Conservation (phyloP, 2,113 vertebrate species). For the Paratilapia polleni region DNA sequence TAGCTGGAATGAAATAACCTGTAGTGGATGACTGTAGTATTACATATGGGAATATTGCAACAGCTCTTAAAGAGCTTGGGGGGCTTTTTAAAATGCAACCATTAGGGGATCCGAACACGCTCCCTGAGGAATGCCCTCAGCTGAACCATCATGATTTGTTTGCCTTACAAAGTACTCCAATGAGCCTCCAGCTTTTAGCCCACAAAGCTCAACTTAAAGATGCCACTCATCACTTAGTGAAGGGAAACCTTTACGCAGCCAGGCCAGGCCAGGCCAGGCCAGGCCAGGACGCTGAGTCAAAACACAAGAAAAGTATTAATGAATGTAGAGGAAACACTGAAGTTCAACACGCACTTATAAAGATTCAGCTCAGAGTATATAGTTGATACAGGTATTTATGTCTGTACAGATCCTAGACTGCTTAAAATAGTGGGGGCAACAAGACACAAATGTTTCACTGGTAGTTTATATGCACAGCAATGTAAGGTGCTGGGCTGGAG, state of each 20-base stretch:
- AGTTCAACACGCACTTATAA: conserved; percentile 78
- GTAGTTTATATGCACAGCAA: conserved; percentile 72
- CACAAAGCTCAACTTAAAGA: conserved; percentile 29
- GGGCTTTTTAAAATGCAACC: conserved; percentile 33
- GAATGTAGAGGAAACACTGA: conserved; percentile 75
- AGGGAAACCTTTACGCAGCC: conserved; percentile 24
- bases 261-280: background rate
- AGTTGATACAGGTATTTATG: conserved; percentile 75
- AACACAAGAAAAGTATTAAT: conserved; percentile 52
- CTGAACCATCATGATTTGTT: background rate
- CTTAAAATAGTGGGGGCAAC: conserved; percentile 72
- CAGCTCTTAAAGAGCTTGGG: conserved; percentile 45
- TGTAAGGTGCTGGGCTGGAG: conserved; percentile 63
- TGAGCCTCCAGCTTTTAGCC: conserved; percentile 56
- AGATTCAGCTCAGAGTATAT: conserved; percentile 79
- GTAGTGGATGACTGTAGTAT: conserved; percentile 45
- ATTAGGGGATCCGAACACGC: conserved; percentile 10
- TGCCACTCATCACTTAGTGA: background rate
- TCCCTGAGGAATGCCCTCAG: conserved; percentile 32
- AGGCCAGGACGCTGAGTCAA: conserved; percentile 11
- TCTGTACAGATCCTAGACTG: conserved; percentile 77
- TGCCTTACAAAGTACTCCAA: conserved; percentile 48
- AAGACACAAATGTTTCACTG: conserved; percentile 75
- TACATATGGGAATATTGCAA: conserved; percentile 57
- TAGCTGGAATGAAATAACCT: conserved; percentile 61